Evolutionary conservation across 2,113 vertebrate species (phyloP), one percentile per base, ranked within the genome.

Genomic region (Ariopsis seemanni): DNA sequence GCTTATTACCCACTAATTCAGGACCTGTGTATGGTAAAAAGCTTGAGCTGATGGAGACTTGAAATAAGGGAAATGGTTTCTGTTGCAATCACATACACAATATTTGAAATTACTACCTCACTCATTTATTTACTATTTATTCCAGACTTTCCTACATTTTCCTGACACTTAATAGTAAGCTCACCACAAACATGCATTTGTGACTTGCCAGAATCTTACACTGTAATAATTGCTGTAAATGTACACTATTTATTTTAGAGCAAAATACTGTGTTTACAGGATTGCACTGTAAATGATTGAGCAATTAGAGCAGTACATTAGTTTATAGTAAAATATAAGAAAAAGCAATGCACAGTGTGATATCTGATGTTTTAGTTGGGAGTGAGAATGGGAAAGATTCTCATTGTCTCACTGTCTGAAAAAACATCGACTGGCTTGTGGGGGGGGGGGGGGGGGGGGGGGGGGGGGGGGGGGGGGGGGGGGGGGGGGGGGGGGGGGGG

Each of bases 1-100:
- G 55, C 83, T 48, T 82, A 60, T 52, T 53, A 63, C 48, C 48
- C 91, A 86, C 92, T 91, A 92, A 93, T 93, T 92, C 93, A 67
- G 86, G 87, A 90, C 87, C 88, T 92, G 88, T 90, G 91, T 91
- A 90, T 93, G 92, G 92, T 92, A 93, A 93, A 90, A 86, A 93
- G 92, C 4, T 34, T 4, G 22, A 57, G 5, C 53, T 60, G 30
- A 30, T 60, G 55, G 30, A 17, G 10, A 27, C 60, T 81, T 81
- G 30, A 81, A 81, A 42, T 34, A 81, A 4, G 57, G 30, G 42
- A 60, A 81, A 60, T 17, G 17, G 18, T 80, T 80, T 34, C 27
- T 80, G 52, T 55, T 55, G 25, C 6, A 60, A 7, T 22, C 9
- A 81, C 30, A 60, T 42, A 42, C 8, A 42, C 7, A 2, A 15